Conservation (phyloP, 1,140 invertebrate genomes). For the Cherax quadricarinatus region DNA sequence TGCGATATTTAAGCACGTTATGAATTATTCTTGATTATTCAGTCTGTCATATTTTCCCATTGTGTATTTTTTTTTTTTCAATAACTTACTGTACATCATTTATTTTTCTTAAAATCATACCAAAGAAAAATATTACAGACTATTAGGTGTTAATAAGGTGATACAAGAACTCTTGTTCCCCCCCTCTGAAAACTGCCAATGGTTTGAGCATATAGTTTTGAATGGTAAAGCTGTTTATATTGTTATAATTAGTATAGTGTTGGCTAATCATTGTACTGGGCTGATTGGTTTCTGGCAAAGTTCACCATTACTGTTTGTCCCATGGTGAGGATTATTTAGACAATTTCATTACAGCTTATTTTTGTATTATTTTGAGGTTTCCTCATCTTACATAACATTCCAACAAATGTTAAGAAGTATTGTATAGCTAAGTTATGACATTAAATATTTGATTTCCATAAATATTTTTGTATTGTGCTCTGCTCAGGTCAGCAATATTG, state of each 20-base stretch:
- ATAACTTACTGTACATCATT: background rate
- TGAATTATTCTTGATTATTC: constrained; percentile 20
- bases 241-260: constrained; percentile 69
- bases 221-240: constrained; percentile 70
- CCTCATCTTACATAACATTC: constrained; percentile 57
- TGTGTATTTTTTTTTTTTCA: constrained; percentile 17
- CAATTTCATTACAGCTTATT: constrained; percentile 54
- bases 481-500: constrained; percentile 41
- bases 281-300: constrained; percentile 48
- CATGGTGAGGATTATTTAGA: constrained; percentile 51
- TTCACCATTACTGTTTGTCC: constrained; percentile 65
- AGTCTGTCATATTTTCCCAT: constrained; percentile 25
- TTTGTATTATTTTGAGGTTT: constrained; percentile 52
- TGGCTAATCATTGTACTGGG: constrained; percentile 64
- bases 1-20: constrained; percentile 51
- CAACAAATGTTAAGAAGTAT: constrained; percentile 20
- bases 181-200: constrained; percentile 61
- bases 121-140: constrained; percentile 46
- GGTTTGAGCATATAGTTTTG: constrained; percentile 64
- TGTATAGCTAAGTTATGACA: constrained; percentile 2
- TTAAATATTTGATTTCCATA: background rate
- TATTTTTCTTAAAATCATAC: constrained; percentile 44
- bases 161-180: constrained; percentile 43
- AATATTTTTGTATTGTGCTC: background rate
- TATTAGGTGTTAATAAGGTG: constrained; percentile 45